Base-by-base conservation (phyloP, 2,113 vertebrate species). In the Mus spicilegus region DNA sequence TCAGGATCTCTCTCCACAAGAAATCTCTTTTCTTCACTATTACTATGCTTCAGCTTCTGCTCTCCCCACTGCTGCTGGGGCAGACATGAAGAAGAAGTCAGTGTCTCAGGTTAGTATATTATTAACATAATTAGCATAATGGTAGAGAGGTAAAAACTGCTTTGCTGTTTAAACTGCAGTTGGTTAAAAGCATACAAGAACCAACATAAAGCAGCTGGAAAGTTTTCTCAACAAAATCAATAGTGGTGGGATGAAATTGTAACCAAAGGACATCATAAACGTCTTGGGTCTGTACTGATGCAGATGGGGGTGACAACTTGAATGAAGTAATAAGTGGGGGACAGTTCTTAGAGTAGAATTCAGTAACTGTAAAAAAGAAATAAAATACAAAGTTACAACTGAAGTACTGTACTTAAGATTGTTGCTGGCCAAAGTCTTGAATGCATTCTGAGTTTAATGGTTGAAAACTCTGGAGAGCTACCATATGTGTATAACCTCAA, bases 1-100 rank as follows among this genome's bases (percentile, higher is more conserved):
- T 94, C 98, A 98, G 86, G 97, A 97, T 12, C 82, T 99, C 84
- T 96, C 98, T 96, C 93, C 96, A 80, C 96, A 98, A 95, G 98
- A 99, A 87, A 98, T 94, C 84, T 98, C 98, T 96, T 99, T 99
- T 85, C 54, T 98, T 91, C 96, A 89, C 89, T 98, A 92, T 93
- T 97, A 61, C 89, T 97, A 91, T 97, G 54, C 94, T 87, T 95
- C 97, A 7, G 65, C 98, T 95, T 98, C 95, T 65, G 97, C 97
- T 75, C 92, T 87, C 11, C 87, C 97, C 92, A 76, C 76, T 49
- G 49, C 56, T 82, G 92, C 42, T 90, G 76, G 88, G 90, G 96
- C 97, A 87, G 97, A 97, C 69, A 95, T 94, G 78, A 22, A 2
- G 78, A 22, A 2, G 91, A 95, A 98, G 36, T 70, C 95, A 95